Evolutionary conservation across 2,888 invertebrate species (phyloP), one percentile per base, ranked within the genome.

Genomic region (Latheticus oryzae): DNA sequence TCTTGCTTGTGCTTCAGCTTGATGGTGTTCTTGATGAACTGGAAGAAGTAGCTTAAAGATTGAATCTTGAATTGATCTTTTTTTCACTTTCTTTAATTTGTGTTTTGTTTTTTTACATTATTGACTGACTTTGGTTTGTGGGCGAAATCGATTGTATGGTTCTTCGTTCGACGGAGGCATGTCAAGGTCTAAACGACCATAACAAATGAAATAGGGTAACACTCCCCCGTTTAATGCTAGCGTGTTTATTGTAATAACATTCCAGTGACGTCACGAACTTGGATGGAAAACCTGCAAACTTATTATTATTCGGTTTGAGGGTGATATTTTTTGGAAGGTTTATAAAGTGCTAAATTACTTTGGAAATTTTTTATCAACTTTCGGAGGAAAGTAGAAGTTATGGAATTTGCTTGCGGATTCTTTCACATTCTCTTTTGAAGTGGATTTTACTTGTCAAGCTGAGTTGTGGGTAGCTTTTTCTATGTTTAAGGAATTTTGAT

Each of bases 1-100:
- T 76, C 75, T 65, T 72, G 73, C 64, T 71, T 68, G 68, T 71
- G 71, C 75, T 74, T 76, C 76, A 76, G 74, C 62, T 76, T 75
- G 75, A 65, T 63, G 65, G 64, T 59, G 59, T 65, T 50, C 51
- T 61, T 38, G 55, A 62, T 54, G 61, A 60, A 66, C 53, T 62
- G 62, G 51, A 56, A 50, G 51, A 64, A 64, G 40, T 66, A 60
- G 15, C 43, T 33, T 35, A 63, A 51, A 23, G 54, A 52, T 28
- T 40, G 54, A 60, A 66, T 63, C 56, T 57, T 63, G 30, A 21
- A 11, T 47, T n/a, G n/a, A n/a, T n/a, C n/a, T n/a, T 28, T 2
- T 4, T 11, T 28, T 28, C 2, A 15, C n/a, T 33, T 33, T 13
- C 3, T 35, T 7, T 9, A n/a, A n/a, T n/a, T n/a, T n/a, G n/a